Percentiles rank a stretch among this genome's conserved stretches.
Evolutionary conservation across 2,113 vertebrate species (phyloP).

Genomic region (Pygoscelis adeliae): DNA sequence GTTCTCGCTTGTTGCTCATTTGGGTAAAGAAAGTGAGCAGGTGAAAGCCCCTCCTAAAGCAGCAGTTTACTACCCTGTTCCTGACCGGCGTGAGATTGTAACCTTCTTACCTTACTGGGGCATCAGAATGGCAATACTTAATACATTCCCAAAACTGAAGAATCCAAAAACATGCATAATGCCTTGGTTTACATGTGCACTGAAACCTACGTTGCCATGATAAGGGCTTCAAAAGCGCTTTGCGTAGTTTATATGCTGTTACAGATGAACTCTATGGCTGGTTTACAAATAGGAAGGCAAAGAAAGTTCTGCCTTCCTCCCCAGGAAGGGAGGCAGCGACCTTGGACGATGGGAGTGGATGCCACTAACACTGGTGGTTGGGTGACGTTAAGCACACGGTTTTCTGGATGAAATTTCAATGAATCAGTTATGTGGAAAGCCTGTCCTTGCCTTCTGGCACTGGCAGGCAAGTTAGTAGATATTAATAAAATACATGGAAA

Average conservation of each 20-base stretch:
- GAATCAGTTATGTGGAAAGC: neutral
- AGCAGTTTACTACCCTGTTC: neutral
- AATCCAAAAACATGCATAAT: fast-evolving
- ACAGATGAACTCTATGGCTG: neutral
- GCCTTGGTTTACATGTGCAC: fast-evolving
- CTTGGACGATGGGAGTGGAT: fast-evolving
- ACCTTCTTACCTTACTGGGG: neutral
- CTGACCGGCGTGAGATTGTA: neutral
- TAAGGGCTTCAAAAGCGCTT: neutral
- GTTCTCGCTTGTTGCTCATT: neutral
- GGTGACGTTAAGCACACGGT: neutral
- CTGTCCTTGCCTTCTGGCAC: neutral
- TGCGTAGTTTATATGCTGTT: fast-evolving
- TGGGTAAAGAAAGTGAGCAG: neutral
- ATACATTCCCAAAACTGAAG: neutral
- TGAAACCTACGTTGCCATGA: fast-evolving
- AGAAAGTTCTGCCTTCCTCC: neutral
- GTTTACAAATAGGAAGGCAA: neutral
- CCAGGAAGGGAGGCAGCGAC: neutral
- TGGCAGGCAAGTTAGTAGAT: neutral
- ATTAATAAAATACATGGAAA: neutral
- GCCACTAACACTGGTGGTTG: neutral
- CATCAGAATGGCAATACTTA: too few species aligned
- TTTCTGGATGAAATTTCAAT: neutral
- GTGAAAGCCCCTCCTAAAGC: neutral